Conservation (phyloP, 1,140 invertebrate species). For the Drosophila triauraria region DNA sequence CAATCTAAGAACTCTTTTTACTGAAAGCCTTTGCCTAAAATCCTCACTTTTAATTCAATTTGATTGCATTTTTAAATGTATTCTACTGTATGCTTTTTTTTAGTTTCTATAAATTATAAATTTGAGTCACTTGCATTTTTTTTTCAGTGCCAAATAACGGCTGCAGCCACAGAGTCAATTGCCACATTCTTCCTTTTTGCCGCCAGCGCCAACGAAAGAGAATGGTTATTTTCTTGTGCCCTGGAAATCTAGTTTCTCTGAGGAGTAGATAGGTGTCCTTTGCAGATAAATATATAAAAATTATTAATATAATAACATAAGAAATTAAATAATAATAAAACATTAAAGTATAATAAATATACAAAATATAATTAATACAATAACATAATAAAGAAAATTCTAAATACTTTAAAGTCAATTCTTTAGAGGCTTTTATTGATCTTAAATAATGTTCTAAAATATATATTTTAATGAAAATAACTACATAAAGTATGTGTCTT, state of each 20-base stretch:
- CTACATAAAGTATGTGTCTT: too few relatives aligned
- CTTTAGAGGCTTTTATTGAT: too few relatives aligned
- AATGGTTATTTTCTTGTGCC: conserved; percentile 29
- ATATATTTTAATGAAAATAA: too few relatives aligned
- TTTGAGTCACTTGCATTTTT: not conserved
- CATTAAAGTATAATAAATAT: not conserved
- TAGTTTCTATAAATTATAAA: not conserved
- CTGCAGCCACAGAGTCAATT: conserved; percentile 27
- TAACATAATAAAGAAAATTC: too few relatives aligned
- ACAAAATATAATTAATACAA: not conserved
- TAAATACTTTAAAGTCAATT: too few relatives aligned
- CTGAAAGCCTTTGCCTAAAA: too few relatives aligned
- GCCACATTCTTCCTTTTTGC: conserved; percentile 53
- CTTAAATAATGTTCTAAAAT: too few relatives aligned
- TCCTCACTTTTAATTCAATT: too few relatives aligned
- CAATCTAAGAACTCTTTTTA: too few relatives aligned
- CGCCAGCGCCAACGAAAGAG: conserved; percentile 37
- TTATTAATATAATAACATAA: not conserved
- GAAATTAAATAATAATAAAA: not conserved
- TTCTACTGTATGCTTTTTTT: not conserved
- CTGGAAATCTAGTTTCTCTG: not conserved
- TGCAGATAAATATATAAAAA: not conserved
- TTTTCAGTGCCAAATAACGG: not conserved
- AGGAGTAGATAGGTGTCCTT: conserved; percentile 3
- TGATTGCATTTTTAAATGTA: too few relatives aligned